These are phyloP conservation scores for Melanotaenia boesemani DNA, from an alignment of 2,797 vertebrate species.

Conservation along the genomic window DNA sequence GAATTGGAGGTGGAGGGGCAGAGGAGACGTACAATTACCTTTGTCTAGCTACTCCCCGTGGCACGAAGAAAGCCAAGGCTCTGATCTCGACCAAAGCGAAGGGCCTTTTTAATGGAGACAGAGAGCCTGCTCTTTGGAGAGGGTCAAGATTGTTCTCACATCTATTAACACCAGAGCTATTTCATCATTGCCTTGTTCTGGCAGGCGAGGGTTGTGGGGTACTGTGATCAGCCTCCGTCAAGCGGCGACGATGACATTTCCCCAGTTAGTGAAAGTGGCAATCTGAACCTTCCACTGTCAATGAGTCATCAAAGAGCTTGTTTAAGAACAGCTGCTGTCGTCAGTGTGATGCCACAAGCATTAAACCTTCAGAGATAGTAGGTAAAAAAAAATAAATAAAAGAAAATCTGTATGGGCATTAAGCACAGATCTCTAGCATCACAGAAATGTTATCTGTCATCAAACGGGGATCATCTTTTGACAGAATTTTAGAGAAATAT, in stretches of 20 bases:
- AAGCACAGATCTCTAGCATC: slow-evolving; percentile 58
- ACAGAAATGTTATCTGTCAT: slow-evolving; percentile 55
- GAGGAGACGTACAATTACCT: slow-evolving; percentile 62
- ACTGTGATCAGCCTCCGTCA: slow-evolving; percentile 62
- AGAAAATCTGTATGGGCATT: slow-evolving; percentile 48
- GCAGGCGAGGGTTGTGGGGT: slow-evolving; percentile 54
- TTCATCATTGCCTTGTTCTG: slow-evolving; percentile 67
- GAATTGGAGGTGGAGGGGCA: slow-evolving; percentile 52
- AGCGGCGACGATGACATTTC: slow-evolving; percentile 67
- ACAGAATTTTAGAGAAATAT: slow-evolving; percentile 21
- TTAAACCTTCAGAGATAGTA: slow-evolving; percentile 66
- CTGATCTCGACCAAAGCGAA: slow-evolving; percentile 70
- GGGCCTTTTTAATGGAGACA: slow-evolving; percentile 60
- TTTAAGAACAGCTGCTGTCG: slow-evolving; percentile 81
- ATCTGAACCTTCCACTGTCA: slow-evolving; percentile 73
- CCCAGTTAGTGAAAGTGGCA: slow-evolving; percentile 75
- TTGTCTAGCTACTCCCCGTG: slow-evolving; percentile 65
- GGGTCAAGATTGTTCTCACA: slow-evolving; percentile 74
- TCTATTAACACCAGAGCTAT: slow-evolving; percentile 73
- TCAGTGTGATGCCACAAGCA: slow-evolving; percentile 69
- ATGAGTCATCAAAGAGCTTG: slow-evolving; percentile 79
- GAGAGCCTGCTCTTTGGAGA: slow-evolving; percentile 68
- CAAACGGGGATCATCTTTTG: slow-evolving; percentile 28
- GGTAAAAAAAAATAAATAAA: background rate
- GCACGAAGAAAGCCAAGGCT: slow-evolving; percentile 55